A percentile compares a stretch with the other conserved stretches of the same genome.
phyloP scores from a whole-genome alignment of 2,797 vertebrate genomes.

The Anniella stebbinsi region DNA sequence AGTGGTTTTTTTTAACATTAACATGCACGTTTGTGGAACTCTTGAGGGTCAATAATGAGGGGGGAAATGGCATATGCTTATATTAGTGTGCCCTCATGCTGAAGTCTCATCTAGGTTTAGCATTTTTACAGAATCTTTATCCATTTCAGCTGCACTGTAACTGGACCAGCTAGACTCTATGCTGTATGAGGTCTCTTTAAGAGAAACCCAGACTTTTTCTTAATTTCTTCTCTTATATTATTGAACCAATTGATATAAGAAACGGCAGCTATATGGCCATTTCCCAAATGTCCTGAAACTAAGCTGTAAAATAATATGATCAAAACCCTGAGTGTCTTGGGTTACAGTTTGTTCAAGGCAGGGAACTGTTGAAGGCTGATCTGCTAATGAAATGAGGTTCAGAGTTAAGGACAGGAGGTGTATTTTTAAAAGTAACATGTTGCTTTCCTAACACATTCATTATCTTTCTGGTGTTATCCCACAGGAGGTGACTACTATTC shows the following conservation, averaged over 20 bases:
- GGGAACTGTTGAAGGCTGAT: neutral
- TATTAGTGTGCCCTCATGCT: neutral
- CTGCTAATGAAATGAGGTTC: neutral
- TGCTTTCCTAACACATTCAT: neutral
- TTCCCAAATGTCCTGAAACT: neutral
- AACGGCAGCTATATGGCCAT: neutral
- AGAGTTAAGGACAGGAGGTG: neutral
- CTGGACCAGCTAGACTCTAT: neutral
- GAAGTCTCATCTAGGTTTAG: slow-evolving; percentile 9
- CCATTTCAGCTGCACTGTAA: neutral
- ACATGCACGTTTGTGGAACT: neutral
- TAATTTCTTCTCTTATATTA: neutral
- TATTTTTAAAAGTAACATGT: neutral
- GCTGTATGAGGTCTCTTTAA: fast-evolving
- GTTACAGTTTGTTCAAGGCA: neutral
- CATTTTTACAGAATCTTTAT: neutral
- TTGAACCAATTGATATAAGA: slow-evolving; percentile 4
- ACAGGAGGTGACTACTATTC: slow-evolving; percentile 10
- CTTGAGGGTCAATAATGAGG: neutral
- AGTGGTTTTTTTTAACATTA: neutral
- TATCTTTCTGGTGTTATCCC: slow-evolving; percentile 6
- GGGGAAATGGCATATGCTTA: neutral
- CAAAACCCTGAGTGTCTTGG: neutral
- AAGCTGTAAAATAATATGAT: neutral
- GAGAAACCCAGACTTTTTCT: neutral